Conservation (phyloP, 37 sponge, comb jelly and placozoan genomes). For the Cladorhizidae sp. region DNA sequence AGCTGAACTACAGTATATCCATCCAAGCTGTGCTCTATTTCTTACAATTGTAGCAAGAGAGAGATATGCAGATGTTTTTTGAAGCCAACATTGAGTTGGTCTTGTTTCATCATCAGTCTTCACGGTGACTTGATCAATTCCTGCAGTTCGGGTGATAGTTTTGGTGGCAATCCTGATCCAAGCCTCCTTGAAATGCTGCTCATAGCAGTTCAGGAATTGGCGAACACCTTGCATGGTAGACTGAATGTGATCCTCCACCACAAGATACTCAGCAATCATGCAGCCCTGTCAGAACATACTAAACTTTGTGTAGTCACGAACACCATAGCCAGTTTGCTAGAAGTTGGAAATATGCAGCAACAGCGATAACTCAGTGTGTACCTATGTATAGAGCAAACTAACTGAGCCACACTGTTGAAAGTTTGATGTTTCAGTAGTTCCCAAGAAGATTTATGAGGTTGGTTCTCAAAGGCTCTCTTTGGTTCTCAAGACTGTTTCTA, state of each 20-base stretch:
- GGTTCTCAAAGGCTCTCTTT: not conserved
- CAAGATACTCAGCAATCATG: not conserved
- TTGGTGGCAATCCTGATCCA: constrained; percentile 26
- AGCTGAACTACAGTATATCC: constrained; percentile 39
- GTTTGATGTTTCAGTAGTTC: too few species aligned
- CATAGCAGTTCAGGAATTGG: not conserved
- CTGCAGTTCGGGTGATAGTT: constrained; percentile 17
- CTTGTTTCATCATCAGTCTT: constrained; percentile 32
- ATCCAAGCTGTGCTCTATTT: constrained; percentile 23
- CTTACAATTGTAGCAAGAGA: constrained; percentile 18
- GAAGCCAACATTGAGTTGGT: constrained; percentile 14
- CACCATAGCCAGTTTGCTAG: too few species aligned
- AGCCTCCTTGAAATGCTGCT: constrained; percentile 5
- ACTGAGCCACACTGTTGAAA: too few species aligned
- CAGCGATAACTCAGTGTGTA: too few species aligned
- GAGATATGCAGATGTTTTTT: constrained; percentile 1
- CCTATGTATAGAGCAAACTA: too few species aligned
- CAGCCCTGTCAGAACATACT: not conserved
- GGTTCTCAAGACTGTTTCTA: not conserved
- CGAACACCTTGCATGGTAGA: not conserved
- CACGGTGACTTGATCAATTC: constrained; percentile 16
- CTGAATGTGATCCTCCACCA: not conserved
- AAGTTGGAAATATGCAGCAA: too few species aligned
- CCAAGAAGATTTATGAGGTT: not conserved
- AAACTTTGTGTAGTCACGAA: not conserved